phyloP scores from a whole-genome alignment of 2,113 vertebrate species.

The Ploceus nigricollis region DNA sequence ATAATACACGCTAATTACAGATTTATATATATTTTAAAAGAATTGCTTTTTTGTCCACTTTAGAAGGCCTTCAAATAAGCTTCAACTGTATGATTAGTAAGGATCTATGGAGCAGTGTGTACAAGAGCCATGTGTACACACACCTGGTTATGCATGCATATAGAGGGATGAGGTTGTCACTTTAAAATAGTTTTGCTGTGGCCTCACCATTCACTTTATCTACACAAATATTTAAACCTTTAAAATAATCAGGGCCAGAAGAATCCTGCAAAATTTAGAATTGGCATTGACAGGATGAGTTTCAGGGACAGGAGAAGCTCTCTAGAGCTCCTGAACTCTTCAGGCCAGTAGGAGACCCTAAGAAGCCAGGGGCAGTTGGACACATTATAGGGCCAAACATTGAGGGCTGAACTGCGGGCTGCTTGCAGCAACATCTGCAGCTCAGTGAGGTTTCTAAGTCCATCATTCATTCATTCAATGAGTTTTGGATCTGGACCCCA shows the following conservation, averaged over 20 bases:
- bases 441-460: neutral
- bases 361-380: neutral
- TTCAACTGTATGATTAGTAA: neutral
- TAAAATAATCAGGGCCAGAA: neutral
- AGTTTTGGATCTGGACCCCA: neutral
- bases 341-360: neutral
- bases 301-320: neutral
- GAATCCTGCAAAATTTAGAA: neutral
- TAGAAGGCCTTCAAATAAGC: neutral
- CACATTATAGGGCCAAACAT: accelerated
- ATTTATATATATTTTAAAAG: neutral
- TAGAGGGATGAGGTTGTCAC: neutral
- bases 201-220: neutral
- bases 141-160: neutral
- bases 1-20: conserved; percentile 10
- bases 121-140: neutral
- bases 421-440: neutral
- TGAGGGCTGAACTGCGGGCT: neutral
- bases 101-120: neutral
- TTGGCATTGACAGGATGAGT: neutral
- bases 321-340: neutral
- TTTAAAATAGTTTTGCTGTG: neutral
- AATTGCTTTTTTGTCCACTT: conserved; percentile 32
- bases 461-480: neutral
- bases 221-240: neutral